Evolutionary conservation across 2,113 vertebrate genomes (phyloP).

Genomic region (Sebastes fasciatus): DNA sequence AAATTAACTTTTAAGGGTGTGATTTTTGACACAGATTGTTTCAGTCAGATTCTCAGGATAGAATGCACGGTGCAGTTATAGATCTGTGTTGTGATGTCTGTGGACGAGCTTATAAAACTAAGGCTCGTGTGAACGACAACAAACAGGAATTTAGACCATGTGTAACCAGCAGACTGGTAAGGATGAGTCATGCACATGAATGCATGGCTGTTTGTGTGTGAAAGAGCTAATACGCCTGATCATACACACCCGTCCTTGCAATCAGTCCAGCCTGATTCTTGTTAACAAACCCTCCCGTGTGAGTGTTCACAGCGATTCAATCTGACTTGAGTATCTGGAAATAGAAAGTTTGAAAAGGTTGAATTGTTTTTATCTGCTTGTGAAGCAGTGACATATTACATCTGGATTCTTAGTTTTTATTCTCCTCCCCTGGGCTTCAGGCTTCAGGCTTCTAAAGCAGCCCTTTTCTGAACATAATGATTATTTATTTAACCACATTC

Average conservation of each 20-base stretch:
- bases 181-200: conserved; percentile 43
- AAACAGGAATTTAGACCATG: conserved; percentile 6
- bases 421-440: too few species aligned
- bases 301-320: conserved; percentile 9
- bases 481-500: conserved; percentile 1
- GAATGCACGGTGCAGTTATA: neutral
- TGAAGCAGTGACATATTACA: neutral
- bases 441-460: neutral
- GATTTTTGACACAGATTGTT: neutral
- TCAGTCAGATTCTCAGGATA: neutral
- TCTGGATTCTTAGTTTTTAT: neutral
- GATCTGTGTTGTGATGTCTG: neutral
- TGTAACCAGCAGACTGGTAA: conserved; percentile 26
- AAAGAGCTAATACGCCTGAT: neutral
- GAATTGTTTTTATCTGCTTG: conserved; percentile 57
- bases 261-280: neutral
- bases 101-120: neutral
- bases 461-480: neutral
- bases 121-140: conserved; percentile 1
- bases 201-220: conserved; percentile 1
- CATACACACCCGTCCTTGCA: neutral
- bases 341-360: conserved; percentile 32
- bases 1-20: neutral
- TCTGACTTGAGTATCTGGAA: conserved; percentile 28
- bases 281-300: neutral